Percentiles rank a stretch among this genome's conserved stretches.
Conservation (phyloP, 1,140 invertebrate genomes). For the Diachasmimorpha longicaudata region DNA sequence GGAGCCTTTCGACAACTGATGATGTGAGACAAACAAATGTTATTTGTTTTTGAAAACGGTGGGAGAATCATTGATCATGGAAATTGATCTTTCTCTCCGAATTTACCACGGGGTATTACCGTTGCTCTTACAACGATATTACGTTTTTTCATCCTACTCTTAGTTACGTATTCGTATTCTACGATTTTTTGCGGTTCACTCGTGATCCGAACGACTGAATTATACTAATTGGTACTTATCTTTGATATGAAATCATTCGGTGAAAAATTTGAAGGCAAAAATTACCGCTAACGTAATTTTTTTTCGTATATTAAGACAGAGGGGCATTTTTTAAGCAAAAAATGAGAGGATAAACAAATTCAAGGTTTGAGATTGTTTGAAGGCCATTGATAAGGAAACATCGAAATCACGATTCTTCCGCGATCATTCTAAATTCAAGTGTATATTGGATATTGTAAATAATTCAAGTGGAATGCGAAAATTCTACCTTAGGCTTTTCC, state of each 20-base stretch:
- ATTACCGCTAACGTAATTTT: neutral
- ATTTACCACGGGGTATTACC: conserved; percentile 30
- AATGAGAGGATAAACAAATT: neutral
- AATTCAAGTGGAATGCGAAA: neutral
- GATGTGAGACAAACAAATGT: neutral
- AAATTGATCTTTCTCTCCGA: neutral
- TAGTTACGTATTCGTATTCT: conserved; percentile 12
- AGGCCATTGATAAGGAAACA: neutral
- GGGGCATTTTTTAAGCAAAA: neutral
- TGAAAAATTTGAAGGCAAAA: neutral
- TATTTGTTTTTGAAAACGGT: neutral
- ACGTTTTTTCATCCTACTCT: neutral
- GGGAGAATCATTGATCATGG: neutral
- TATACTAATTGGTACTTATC: neutral
- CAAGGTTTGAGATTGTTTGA: neutral
- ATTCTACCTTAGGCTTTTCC: neutral
- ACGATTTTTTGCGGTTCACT: neutral
- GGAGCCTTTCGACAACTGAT: conserved; percentile 51
- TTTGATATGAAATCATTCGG: neutral
- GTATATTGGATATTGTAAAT: neutral
- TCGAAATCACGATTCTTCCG: neutral
- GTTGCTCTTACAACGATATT: neutral
- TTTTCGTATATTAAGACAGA: neutral
- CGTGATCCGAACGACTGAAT: neutral
- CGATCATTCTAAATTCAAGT: neutral